A percentile compares a stretch with the other conserved stretches of the same genome.
Conservation (phyloP, 2,113 vertebrate species). For the Struthidea cinerea region DNA sequence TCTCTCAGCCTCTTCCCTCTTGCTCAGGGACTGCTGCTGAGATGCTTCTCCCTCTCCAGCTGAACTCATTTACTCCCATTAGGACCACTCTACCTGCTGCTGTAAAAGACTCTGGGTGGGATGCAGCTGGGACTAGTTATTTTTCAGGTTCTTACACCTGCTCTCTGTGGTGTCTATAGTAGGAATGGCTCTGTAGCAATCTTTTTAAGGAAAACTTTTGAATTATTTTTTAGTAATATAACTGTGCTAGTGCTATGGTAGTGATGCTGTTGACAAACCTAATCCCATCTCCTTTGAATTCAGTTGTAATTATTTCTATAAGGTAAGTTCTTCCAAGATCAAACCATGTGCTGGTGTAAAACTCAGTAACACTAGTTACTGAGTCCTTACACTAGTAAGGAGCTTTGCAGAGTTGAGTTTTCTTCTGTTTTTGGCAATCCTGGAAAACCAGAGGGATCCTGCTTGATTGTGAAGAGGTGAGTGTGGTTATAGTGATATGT, state of each 20-base stretch:
- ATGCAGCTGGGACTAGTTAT: fast-evolving
- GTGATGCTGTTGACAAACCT: neutral
- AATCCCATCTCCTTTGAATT: neutral
- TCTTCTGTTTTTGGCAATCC: neutral
- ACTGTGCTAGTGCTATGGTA: neutral
- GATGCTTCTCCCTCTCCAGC: neutral
- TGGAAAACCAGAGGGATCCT: neutral
- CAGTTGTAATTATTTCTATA: neutral
- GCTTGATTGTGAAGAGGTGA: neutral
- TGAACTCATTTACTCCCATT: neutral
- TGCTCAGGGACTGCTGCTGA: neutral
- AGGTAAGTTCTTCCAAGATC: neutral
- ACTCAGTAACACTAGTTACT: no score
- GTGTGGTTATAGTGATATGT: neutral
- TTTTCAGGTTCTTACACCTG: neutral
- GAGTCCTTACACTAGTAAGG: no score
- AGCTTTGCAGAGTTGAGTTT: neutral
- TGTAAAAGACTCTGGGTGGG: neutral
- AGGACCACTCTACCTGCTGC: neutral
- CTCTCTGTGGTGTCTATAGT: fast-evolving
- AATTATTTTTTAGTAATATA: neutral
- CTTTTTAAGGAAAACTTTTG: neutral
- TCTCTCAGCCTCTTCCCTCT: neutral
- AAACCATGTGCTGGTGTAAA: neutral
- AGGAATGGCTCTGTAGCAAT: neutral